Base-by-base conservation (phyloP, 1,140 invertebrate species). In the Mycetomoellerius zeteki region DNA sequence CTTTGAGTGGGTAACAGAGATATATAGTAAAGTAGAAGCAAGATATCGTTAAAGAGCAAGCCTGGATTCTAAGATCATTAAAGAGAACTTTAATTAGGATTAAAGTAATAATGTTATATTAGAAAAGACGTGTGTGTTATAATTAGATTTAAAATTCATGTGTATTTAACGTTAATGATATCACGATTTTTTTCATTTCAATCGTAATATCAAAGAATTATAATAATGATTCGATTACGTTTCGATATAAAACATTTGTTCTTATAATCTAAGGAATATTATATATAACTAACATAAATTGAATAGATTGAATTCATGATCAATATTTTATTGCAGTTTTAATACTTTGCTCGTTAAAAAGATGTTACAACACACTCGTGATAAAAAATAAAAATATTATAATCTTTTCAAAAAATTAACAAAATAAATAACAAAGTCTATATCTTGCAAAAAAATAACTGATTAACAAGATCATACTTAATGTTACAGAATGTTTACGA, bases 281-380 rank as follows among this genome's bases (percentile, higher is more conserved):
- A 80, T 54, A 62, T n/a, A n/a, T n/a, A n/a, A n/a, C 73, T 84
- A 71, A 90, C 92, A 86, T 85, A 88, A 92, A 91, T 91, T 92
- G 90, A 82, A 91, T 80, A 86, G 76, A 81, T 62, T 56, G 69
- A 67, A 75, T 72, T 88, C 84, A 87, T 92, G 90, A 92, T 91
- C 81, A 88, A 88, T 72, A 76, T 86, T 92, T 82, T 86, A 87
- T 87, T 85, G 30, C 73, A 30, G 27, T 21, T 60, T 33, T 75
- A 86, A 69, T 65, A 73, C 69, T 86, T n/a, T 62, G 71, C 67
- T 73, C 77, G 7, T 19, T 73, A 54, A 73, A 16, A 37, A 37
- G 33, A 71, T 47, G 12, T 47, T 69, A 7, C 12, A 24, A 7
- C 12, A 24, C 7, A 47, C n/a, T 47, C 0, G 0, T 19, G 0